A percentile compares a stretch with the other conserved stretches of the same genome.
These are phyloP conservation scores for Neodiprion lecontei DNA, from an alignment of 1,140 invertebrate species.

Conservation along the genomic window DNA sequence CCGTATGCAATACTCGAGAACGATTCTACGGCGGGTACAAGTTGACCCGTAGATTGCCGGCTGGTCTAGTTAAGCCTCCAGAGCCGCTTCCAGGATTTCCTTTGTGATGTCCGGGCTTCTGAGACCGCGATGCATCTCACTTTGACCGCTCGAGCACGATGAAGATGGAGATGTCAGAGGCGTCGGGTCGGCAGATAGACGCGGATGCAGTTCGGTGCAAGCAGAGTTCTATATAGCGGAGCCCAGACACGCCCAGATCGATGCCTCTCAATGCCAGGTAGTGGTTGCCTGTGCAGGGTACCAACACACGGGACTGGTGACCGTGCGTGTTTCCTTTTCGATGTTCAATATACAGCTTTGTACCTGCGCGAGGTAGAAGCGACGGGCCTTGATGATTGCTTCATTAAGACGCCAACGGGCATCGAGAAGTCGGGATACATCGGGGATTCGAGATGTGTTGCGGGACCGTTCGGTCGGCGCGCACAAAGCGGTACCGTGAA, in stretches of 20 bases:
- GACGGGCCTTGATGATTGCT: conserved; percentile 6
- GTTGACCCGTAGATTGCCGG: too few species aligned
- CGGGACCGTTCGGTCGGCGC: too few species aligned
- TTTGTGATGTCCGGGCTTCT: too few species aligned
- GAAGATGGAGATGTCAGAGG: not conserved
- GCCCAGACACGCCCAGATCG: not conserved
- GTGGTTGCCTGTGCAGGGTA: not conserved
- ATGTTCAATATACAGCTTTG: not conserved
- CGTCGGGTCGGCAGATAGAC: not conserved
- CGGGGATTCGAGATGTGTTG: not conserved
- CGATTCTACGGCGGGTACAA: too few species aligned
- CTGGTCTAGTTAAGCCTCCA: too few species aligned
- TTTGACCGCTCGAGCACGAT: too few species aligned
- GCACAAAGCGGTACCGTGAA: not conserved
- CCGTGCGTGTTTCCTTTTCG: not conserved
- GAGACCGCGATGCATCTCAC: too few species aligned
- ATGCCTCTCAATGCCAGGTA: conserved; percentile 3
- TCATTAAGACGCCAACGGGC: conserved; percentile 4
- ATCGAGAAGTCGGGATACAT: not conserved
- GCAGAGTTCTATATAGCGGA: not conserved
- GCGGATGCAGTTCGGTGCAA: not conserved
- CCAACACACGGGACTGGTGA: not conserved
- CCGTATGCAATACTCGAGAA: too few species aligned
- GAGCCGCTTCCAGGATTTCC: too few species aligned
- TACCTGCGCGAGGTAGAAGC: not conserved